Evolutionary conservation across 2,888 invertebrate species (phyloP).

Genomic region (Erpobdella octoculata): DNA sequence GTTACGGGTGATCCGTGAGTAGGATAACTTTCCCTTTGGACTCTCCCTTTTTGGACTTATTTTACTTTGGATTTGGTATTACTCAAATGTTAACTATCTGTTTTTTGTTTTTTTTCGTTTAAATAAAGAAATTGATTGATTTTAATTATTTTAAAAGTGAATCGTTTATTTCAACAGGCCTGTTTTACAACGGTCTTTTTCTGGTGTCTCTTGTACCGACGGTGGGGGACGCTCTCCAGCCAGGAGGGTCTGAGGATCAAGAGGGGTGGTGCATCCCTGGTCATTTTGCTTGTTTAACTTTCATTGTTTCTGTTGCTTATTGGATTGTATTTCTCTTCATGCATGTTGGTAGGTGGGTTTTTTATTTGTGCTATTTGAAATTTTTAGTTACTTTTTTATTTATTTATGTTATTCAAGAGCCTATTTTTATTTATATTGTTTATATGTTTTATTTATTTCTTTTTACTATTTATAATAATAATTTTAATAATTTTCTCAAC

Average conservation of each 20-base stretch:
- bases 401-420: background rate
- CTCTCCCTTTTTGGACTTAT: too few species aligned
- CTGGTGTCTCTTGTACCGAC: background rate
- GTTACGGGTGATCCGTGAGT: too few species aligned
- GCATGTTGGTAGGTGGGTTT: background rate
- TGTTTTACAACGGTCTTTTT: background rate
- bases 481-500: too few species aligned
- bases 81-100: too few species aligned
- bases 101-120: too few species aligned
- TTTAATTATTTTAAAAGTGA: background rate
- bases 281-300: background rate
- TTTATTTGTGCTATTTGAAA: background rate
- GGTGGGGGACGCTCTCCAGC: too few species aligned
- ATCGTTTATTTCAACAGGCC: background rate
- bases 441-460: too few species aligned
- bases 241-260: background rate
- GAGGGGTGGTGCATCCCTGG: background rate
- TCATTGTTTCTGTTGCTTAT: slow-evolving; percentile 5
- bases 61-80: too few species aligned
- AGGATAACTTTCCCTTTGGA: too few species aligned
- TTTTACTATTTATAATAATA: too few species aligned
- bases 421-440: too few species aligned
- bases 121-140: background rate
- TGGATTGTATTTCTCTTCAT: slow-evolving; percentile 8
- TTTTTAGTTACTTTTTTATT: background rate